Evolutionary conservation across 1,140 invertebrate genomes (phyloP).

Genomic region (Aphis craccivora): DNA sequence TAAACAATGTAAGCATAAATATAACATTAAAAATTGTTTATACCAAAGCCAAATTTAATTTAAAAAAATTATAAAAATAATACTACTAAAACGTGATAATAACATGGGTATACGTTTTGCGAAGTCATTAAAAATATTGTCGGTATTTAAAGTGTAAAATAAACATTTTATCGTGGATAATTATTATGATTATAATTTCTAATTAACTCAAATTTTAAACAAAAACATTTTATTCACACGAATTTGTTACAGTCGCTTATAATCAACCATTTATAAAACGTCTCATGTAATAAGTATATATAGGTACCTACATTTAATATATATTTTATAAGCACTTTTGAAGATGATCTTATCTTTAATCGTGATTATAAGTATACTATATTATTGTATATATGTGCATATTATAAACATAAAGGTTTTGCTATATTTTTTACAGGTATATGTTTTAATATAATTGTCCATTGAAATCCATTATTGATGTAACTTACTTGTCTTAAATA

Average conservation of each 20-base stretch:
- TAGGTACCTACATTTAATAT: not conserved
- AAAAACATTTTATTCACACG: slow-evolving; percentile 18
- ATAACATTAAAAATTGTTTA: not conserved
- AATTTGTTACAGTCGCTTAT: not conserved
- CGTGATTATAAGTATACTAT: too few relatives aligned
- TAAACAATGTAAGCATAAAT: not conserved
- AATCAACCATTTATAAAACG: slow-evolving; percentile 16
- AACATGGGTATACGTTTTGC: not conserved
- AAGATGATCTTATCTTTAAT: too few relatives aligned
- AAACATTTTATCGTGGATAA: not conserved
- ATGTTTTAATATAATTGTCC: not conserved
- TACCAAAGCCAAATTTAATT: not conserved
- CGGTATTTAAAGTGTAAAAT: not conserved
- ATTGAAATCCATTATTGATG: too few relatives aligned
- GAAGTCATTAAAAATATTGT: slow-evolving; percentile 10
- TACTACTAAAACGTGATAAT: not conserved
- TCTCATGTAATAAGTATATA: not conserved
- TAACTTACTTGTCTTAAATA: too few relatives aligned
- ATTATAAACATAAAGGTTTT: not conserved
- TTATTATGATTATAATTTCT: not conserved
- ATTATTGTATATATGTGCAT: too few relatives aligned
- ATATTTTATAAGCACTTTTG: too few relatives aligned
- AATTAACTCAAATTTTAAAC: not conserved
- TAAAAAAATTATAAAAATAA: not conserved
- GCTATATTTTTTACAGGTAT: not conserved